phyloP scores from a whole-genome alignment of 1,140 invertebrate genomes.

The Steinernema feltiae region DNA sequence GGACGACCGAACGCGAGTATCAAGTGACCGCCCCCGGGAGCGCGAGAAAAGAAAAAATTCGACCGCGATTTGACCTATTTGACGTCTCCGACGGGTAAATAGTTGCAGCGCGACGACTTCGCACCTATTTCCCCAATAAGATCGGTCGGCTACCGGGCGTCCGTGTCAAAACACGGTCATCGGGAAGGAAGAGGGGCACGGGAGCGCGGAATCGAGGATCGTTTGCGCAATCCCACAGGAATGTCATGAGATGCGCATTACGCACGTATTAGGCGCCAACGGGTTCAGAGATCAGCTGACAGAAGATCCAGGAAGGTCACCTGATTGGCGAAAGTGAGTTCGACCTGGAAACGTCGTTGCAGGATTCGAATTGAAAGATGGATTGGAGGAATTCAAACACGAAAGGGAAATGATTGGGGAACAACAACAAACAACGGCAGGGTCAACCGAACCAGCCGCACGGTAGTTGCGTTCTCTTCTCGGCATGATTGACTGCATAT shows the following conservation, averaged over 20 bases:
- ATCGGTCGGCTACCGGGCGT: not conserved
- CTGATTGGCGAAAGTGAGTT: not conserved
- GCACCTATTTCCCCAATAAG: conserved; percentile 11
- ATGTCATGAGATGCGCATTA: not conserved
- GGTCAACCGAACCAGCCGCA: too few species aligned
- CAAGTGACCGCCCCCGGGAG: not conserved
- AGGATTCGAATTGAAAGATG: too few species aligned
- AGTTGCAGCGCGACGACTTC: not conserved
- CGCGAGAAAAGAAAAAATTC: conserved; percentile 12
- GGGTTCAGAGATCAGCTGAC: not conserved
- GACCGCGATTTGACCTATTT: conserved; percentile 1
- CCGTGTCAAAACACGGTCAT: conserved; percentile 1
- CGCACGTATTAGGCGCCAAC: not conserved
- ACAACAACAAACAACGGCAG: too few species aligned
- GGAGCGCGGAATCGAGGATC: not conserved
- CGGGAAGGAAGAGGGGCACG: not conserved
- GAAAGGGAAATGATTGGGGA: too few species aligned
- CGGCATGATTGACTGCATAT: too few species aligned
- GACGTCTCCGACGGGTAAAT: conserved; percentile 7
- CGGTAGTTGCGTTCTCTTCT: too few species aligned
- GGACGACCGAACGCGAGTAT: not conserved
- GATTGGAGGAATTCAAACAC: too few species aligned
- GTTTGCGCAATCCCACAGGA: not conserved
- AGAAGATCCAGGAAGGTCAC: not conserved
- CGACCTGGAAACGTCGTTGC: not conserved